phyloP scores from a whole-genome alignment of 2,113 vertebrate genomes.

The Cathartes aura region DNA sequence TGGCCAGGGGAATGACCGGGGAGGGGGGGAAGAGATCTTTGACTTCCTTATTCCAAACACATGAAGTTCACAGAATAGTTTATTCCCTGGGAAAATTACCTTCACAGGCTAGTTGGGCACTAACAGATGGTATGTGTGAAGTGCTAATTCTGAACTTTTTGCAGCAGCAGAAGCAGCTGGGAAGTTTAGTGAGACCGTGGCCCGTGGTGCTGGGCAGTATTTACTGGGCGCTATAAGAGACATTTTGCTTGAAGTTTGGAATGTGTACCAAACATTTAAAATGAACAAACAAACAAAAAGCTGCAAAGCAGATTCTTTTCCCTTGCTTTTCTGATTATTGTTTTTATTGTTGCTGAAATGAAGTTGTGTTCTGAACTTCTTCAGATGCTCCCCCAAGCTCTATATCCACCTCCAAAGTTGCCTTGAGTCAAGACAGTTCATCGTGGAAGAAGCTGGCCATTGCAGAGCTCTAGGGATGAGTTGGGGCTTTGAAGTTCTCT shows the following conservation, averaged over 20 bases:
- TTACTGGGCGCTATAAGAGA: neutral
- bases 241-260: neutral
- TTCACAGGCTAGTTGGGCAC: neutral
- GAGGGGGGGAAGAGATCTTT: too few relatives aligned
- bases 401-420: neutral
- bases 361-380: neutral
- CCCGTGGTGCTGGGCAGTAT: neutral
- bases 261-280: neutral
- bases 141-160: neutral
- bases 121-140: neutral
- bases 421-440: neutral
- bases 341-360: neutral
- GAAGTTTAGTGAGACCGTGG: neutral
- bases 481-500: neutral
- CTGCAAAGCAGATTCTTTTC: neutral
- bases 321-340: neutral
- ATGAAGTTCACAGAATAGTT: neutral
- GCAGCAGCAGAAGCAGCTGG: neutral
- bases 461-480: neutral
- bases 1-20: neutral
- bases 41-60: neutral
- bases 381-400: neutral
- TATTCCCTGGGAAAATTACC: neutral
- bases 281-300: neutral
- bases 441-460: neutral